A percentile compares a stretch with the other conserved stretches of the same genome.
These are phyloP conservation scores for Galeopterus variegatus DNA, from an alignment of 2,113 vertebrate species.

Conservation along the genomic window DNA sequence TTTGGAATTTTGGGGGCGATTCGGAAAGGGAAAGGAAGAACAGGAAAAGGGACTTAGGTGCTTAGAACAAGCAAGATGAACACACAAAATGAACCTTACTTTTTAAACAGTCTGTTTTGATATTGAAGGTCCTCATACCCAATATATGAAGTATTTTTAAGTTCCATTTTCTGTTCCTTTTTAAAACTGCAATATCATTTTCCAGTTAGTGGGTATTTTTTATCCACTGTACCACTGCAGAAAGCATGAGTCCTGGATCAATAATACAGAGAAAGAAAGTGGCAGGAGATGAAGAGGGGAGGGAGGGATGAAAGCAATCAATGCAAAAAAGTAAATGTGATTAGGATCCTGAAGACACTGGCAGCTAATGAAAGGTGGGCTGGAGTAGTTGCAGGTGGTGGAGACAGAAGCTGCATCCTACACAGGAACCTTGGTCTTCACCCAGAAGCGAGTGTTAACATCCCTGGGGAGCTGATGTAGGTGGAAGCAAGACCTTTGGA, in stretches of 20 bases:
- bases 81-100: neutral
- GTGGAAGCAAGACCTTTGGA: neutral
- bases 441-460: fast-evolving
- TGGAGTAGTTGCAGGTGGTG: neutral
- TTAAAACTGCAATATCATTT: neutral
- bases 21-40: neutral
- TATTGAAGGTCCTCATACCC: neutral
- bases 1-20: neutral
- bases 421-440: neutral
- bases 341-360: neutral
- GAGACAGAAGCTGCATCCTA: too few species aligned
- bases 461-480: too few species aligned
- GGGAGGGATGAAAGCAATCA: neutral
- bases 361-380: neutral
- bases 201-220: neutral
- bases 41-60: neutral
- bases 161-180: slow-evolving; percentile 7
- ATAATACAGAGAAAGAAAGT: neutral
- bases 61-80: neutral
- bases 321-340: neutral
- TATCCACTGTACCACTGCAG: neutral
- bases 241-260: neutral
- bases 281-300: neutral
- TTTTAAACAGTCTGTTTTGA: neutral
- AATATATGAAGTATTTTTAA: neutral